Conservation (phyloP, 2,888 invertebrate genomes). For the Amphiduros pacificus region DNA sequence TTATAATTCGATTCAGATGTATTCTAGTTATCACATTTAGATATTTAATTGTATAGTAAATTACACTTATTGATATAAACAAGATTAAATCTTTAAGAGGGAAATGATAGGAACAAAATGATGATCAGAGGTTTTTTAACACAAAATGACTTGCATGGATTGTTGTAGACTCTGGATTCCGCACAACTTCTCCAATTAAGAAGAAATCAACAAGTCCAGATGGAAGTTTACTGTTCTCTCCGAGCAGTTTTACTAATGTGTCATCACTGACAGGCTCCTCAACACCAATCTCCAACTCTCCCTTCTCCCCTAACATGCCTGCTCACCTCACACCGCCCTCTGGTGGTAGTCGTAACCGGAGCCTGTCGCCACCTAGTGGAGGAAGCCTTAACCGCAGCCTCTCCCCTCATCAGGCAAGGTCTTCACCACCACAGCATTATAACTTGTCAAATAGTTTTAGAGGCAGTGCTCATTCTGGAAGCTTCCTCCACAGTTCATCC, state of each 20-base stretch:
- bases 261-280: neutral
- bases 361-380: too few relatives aligned
- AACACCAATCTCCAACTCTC: neutral
- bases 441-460: neutral
- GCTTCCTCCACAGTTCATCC: constrained; percentile 7
- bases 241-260: constrained; percentile 7
- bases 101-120: too few relatives aligned
- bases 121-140: too few relatives aligned
- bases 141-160: too few relatives aligned
- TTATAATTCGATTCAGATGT: too few relatives aligned
- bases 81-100: too few relatives aligned
- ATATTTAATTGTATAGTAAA: too few relatives aligned
- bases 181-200: neutral
- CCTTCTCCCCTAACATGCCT: neutral
- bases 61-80: too few relatives aligned
- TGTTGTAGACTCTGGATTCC: too few relatives aligned
- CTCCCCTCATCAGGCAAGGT: too few relatives aligned
- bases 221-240: constrained; percentile 3
- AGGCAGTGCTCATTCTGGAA: constrained; percentile 3
- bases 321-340: constrained; percentile 5
- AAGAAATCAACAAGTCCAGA: neutral
- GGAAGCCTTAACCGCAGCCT: too few relatives aligned
- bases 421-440: constrained; percentile 5
- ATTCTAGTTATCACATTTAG: neutral
- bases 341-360: too few relatives aligned